A percentile compares a stretch with the other conserved stretches of the same genome.
These are phyloP conservation scores for Petrocephalus schoutedeni DNA, from an alignment of 2,797 vertebrate species.

Conservation along the genomic window DNA sequence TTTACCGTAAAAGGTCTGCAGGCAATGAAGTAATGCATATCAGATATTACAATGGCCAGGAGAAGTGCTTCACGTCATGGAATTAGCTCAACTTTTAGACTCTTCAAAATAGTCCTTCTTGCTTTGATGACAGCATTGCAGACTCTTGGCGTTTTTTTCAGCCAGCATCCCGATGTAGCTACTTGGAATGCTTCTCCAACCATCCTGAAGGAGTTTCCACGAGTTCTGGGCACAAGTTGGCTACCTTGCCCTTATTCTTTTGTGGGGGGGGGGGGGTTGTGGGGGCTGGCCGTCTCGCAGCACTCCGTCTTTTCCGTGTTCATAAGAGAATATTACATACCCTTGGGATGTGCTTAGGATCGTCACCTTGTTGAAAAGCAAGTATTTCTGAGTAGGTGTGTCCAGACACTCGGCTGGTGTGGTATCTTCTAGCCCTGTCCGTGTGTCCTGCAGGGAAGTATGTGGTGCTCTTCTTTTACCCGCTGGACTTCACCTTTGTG, in stretches of 20 bases:
- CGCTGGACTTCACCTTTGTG: conserved; percentile 89
- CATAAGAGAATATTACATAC: neutral
- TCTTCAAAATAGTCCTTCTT: neutral
- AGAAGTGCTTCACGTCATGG: neutral
- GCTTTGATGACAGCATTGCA: neutral
- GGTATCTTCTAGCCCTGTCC: neutral
- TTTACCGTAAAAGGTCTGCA: neutral
- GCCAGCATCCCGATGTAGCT: neutral
- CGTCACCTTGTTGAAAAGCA: neutral
- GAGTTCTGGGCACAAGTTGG: neutral
- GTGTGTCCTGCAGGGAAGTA: conserved; percentile 70
- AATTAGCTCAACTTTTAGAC: neutral
- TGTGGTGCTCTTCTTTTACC: conserved; percentile 85
- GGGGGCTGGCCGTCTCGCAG: neutral
- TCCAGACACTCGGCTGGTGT: neutral
- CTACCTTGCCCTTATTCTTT: neutral
- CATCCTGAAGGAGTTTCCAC: neutral
- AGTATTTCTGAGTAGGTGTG: neutral
- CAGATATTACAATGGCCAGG: neutral
- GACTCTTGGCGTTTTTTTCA: neutral
- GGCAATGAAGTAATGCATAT: neutral
- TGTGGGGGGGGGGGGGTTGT: neutral
- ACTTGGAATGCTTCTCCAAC: neutral
- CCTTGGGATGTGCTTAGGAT: neutral
- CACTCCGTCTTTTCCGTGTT: neutral